Conservation (phyloP, 1,140 invertebrate species). For the Bombus waltoni region DNA sequence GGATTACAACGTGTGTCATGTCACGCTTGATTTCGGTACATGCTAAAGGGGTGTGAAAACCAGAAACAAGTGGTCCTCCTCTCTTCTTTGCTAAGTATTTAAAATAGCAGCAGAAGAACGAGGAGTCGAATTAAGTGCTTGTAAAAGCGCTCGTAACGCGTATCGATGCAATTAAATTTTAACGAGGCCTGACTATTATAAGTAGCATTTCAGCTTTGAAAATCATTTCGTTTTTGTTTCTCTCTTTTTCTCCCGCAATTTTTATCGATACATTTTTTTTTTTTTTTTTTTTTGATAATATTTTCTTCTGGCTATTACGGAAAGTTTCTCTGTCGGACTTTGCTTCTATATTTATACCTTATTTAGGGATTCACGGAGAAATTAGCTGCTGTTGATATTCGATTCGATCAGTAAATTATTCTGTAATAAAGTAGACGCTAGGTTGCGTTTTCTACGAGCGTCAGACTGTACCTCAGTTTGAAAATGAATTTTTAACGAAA, state of each 20-base stretch:
- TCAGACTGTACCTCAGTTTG: not conserved
- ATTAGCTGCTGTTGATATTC: not conserved
- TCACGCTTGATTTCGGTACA: slow-evolving; percentile 75
- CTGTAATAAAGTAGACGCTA: not conserved
- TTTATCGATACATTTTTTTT: not conserved
- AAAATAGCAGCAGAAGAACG: not conserved
- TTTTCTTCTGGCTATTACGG: no score
- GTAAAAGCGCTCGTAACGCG: not conserved
- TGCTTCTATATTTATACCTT: not conserved
- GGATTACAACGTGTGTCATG: slow-evolving; percentile 78
- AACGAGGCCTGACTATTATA: not conserved
- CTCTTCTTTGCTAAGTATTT: slow-evolving; percentile 2
- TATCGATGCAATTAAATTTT: slow-evolving; percentile 17
- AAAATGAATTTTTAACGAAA: not conserved
- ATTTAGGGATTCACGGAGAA: not conserved
- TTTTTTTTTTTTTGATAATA: not conserved
- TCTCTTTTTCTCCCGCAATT: not conserved
- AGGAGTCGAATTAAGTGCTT: not conserved
- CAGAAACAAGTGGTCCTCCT: slow-evolving; percentile 55
- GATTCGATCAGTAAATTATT: not conserved
- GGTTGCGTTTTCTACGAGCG: not conserved
- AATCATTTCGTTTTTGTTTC: not conserved
- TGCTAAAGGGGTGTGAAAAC: slow-evolving; percentile 56
- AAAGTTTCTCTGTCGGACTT: no score
- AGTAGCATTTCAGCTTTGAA: not conserved